Percentiles rank a stretch among this genome's conserved stretches.
These are phyloP conservation scores for Centropus bengalensis DNA, from an alignment of 2,113 vertebrate genomes.

Conservation along the genomic window DNA sequence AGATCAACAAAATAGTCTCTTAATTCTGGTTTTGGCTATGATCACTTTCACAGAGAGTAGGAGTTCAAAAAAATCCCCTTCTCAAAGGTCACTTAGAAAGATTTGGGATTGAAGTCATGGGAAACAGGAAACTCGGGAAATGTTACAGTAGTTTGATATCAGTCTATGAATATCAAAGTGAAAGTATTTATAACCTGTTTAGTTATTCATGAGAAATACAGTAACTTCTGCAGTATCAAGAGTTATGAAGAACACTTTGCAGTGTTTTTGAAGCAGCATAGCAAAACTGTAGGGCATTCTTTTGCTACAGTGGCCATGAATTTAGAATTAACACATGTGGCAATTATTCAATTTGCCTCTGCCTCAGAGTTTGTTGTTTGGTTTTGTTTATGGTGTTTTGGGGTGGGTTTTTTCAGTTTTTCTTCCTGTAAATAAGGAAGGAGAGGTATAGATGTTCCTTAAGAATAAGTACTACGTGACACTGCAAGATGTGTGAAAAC, in stretches of 20 bases:
- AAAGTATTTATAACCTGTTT: constrained; percentile 42
- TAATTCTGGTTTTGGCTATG: background rate
- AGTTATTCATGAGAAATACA: constrained; percentile 16
- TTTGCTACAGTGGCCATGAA: accelerated
- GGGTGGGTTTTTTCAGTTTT: too few species aligned
- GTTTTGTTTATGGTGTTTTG: background rate
- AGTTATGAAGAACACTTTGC: background rate
- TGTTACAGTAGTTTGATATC: constrained; percentile 17
- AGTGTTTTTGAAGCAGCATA: background rate
- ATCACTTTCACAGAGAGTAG: background rate
- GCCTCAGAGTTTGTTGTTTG: background rate
- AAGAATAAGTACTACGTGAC: background rate
- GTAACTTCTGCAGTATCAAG: background rate
- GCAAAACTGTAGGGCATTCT: background rate
- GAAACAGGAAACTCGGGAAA: constrained; percentile 43
- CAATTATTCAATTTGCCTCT: background rate
- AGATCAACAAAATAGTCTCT: background rate
- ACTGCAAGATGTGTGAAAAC: background rate
- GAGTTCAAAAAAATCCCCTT: background rate
- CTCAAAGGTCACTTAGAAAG: background rate
- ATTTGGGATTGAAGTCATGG: constrained; percentile 25
- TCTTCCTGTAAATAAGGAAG: too few species aligned
- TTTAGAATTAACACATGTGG: background rate
- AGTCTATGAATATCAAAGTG: constrained; percentile 41
- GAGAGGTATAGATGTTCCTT: background rate